phyloP scores from a whole-genome alignment of 2,113 vertebrate genomes.

The Hemibagrus wyckioides region DNA sequence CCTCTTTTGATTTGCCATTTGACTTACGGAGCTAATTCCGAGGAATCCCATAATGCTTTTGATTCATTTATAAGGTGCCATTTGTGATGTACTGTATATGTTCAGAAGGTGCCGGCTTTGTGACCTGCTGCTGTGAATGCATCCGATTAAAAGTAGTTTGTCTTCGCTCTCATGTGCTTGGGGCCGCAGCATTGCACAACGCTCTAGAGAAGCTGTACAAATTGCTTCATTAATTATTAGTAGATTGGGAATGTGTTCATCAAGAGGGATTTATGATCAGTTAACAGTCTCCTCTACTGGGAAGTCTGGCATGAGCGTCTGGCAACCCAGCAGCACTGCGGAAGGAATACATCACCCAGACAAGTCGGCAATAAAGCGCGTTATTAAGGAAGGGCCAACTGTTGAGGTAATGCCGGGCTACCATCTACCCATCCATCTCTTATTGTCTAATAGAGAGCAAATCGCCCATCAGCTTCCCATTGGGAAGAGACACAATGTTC shows the following conservation, averaged over 20 bases:
- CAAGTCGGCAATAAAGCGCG: constrained; percentile 45
- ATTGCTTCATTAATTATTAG: constrained; percentile 52
- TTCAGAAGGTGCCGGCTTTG: neutral
- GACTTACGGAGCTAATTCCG: neutral
- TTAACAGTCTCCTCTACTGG: constrained; percentile 41
- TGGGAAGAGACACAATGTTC: constrained; percentile 41
- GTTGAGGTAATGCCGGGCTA: constrained; percentile 45
- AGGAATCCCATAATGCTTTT: neutral
- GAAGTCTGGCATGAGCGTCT: constrained; percentile 36
- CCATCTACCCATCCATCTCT: constrained; percentile 51
- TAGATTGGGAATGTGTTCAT: constrained; percentile 41
- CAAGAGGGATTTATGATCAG: constrained; percentile 41
- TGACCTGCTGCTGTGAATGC: constrained; percentile 1
- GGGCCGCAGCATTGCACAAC: constrained; percentile 4
- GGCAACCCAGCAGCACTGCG: constrained; percentile 42
- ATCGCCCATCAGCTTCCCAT: constrained; percentile 65
- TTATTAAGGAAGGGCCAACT: constrained; percentile 52
- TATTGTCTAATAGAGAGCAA: constrained; percentile 64
- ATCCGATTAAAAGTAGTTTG: constrained; percentile 30
- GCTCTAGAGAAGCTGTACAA: constrained; percentile 34
- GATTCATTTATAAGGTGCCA: constrained; percentile 22
- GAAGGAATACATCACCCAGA: constrained; percentile 48
- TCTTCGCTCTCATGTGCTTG: constrained; percentile 25
- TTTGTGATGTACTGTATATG: constrained; percentile 21
- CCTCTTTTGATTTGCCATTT: constrained; percentile 14